Evolutionary conservation across 2,797 vertebrate species (phyloP), one percentile per base, ranked within the genome.

Genomic region (Danio albolineatus): DNA sequence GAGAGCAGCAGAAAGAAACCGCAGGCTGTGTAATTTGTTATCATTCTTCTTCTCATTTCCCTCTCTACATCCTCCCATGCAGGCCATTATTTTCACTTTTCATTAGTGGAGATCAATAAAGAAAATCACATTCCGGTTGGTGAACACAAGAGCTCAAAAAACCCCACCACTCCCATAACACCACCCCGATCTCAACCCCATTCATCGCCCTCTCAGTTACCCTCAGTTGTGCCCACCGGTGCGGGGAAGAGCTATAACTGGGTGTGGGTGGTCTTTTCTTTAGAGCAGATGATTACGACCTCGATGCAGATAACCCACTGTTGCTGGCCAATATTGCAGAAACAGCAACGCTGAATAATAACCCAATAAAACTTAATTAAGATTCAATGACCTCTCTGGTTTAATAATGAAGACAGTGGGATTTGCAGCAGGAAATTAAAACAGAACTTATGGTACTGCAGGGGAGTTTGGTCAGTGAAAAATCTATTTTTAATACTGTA

Each of bases 51-150:
- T 0, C 0, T 43, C 78, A 17, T 61, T 41, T 64, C 17, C 38
- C 53, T 2, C 13, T 80, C 87, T 76, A 86, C 87, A 85, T 86
- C 86, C 89, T 86, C 85, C 83, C 80, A 72, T 84, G 86, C 88
- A 90, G 91, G 94, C 93, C 91, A 87, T 91, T 90, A 87, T 64
- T 88, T 91, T 93, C 89, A 85, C 92, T 95, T 94, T 93, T 95
- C 93, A 94, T 90, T 88, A 89, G 90, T 54, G 80, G 48, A 81
- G 88, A 93, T 95, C 92, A 79, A 94, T 93, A 89, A 82, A 84
- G 82, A 65, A 88, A 89, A 82, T 80, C 86, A 86, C 89, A 89
- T 87, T 88, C 92, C 90, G 56, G 48, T 83, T 89, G 86, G 62
- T 86, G 80, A 87, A 89, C 73, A 65, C 59, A 64, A 43, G 60